phyloP scores from a whole-genome alignment of 30 jellyfish, hydroid and myxozoan species.

The Phacellophora camtschatica region DNA sequence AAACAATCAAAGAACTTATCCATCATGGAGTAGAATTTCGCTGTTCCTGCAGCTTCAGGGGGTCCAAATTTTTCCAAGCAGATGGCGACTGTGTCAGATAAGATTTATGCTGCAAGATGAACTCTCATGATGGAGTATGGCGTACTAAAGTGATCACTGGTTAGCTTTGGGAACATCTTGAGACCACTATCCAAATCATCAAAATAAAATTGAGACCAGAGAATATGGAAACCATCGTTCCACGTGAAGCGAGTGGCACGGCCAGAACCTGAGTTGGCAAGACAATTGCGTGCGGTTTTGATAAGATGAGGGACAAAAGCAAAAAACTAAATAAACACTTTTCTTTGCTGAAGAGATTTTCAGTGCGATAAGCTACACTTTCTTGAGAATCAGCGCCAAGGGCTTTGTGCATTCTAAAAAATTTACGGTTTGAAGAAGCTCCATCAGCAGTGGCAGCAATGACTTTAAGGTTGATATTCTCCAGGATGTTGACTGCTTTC shows the following conservation, averaged over 20 bases:
- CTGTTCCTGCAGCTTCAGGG: not conserved
- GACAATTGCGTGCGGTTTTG: constrained; percentile 56
- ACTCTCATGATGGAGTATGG: constrained; percentile 44
- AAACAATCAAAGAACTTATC: constrained; percentile 42
- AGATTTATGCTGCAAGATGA: no score
- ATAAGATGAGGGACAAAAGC: constrained; percentile 55
- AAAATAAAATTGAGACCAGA: no score
- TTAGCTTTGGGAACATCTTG: constrained; percentile 23
- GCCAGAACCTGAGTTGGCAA: constrained; percentile 55
- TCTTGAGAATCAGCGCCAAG: constrained; percentile 19
- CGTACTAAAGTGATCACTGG: constrained; percentile 31
- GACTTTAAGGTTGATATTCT: constrained; percentile 28
- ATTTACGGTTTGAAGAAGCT: constrained; percentile 55
- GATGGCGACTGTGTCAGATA: no score
- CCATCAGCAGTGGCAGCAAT: constrained; percentile 77
- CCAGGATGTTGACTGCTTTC: constrained; percentile 59
- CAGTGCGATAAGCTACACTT: constrained; percentile 36
- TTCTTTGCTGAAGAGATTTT: constrained; percentile 26
- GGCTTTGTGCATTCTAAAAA: constrained; percentile 38
- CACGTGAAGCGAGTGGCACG: constrained; percentile 28
- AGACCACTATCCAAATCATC: no score
- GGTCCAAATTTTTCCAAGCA: no score
- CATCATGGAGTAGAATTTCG: constrained; percentile 34
- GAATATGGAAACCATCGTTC: constrained; percentile 60
- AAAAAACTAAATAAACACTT: constrained; percentile 29